phyloP scores from a whole-genome alignment of 2,113 vertebrate genomes.

The Limanda limanda region DNA sequence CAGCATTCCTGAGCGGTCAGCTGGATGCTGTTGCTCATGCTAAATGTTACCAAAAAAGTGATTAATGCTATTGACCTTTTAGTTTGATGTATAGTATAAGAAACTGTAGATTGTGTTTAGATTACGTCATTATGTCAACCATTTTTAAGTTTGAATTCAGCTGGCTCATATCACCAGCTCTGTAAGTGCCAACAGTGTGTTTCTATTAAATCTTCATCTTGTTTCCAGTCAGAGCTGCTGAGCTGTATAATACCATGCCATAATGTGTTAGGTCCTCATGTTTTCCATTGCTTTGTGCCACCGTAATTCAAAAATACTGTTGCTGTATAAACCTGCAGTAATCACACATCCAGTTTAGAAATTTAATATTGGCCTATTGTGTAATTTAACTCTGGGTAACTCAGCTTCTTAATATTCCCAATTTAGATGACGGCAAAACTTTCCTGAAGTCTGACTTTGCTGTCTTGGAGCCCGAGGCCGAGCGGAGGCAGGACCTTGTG shows the following conservation, averaged over 20 bases:
- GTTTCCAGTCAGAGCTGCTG: background rate
- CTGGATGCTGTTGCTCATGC: background rate
- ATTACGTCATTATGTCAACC: background rate
- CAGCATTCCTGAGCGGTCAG: background rate
- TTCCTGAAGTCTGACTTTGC: slow-evolving; percentile 32
- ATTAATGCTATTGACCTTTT: background rate
- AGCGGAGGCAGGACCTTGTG: slow-evolving; percentile 8
- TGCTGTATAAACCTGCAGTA: background rate
- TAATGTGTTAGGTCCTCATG: background rate
- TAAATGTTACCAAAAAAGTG: background rate
- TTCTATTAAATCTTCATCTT: background rate
- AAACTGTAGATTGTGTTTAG: too few species aligned
- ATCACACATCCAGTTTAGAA: background rate
- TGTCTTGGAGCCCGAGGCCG: slow-evolving; percentile 7
- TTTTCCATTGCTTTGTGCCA: background rate
- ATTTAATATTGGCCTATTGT: background rate
- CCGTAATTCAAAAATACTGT: background rate
- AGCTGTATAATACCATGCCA: background rate
- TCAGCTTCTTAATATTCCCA: slow-evolving; percentile 3
- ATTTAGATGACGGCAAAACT: slow-evolving; percentile 21
- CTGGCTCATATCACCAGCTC: background rate
- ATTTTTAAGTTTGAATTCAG: background rate
- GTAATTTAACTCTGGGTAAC: background rate
- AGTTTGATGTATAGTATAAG: too few species aligned
- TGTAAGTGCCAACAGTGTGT: background rate